phyloP scores from a whole-genome alignment of 2,113 vertebrate species.

The Gallinago media region DNA sequence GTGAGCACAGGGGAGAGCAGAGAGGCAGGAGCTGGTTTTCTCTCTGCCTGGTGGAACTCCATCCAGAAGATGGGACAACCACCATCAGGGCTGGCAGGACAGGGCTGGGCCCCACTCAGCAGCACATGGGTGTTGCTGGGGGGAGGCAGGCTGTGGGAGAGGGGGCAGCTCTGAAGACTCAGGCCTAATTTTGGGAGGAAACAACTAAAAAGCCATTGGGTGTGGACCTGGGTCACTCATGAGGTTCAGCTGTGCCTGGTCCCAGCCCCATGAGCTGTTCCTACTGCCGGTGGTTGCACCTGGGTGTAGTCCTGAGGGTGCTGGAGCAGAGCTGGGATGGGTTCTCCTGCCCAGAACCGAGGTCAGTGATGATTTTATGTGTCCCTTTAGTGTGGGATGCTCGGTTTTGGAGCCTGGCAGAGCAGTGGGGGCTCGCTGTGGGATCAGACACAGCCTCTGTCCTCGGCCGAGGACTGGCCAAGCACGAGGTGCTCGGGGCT shows the following conservation, averaged over 20 bases:
- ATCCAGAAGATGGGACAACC: neutral
- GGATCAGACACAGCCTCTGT: fast-evolving
- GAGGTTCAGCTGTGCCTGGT: neutral
- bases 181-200: neutral
- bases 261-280: fast-evolving
- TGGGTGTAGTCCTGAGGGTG: neutral
- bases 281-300: neutral
- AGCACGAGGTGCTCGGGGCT: neutral
- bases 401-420: neutral
- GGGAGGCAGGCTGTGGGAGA: fast-evolving
- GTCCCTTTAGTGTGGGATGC: fast-evolving
- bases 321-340: neutral
- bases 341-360: fast-evolving
- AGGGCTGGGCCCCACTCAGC: neutral
- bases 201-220: neutral
- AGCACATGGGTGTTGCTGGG: neutral
- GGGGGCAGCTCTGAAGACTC: neutral
- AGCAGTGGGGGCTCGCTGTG: fast-evolving
- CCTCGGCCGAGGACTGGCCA: fast-evolving
- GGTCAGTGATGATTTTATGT: neutral
- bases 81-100: neutral
- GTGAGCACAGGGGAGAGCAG: neutral
- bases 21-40: neutral
- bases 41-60: neutral
- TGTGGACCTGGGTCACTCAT: neutral